Percentiles rank a stretch among this genome's conserved stretches.
Evolutionary conservation across 2,888 invertebrate species (phyloP).

Genomic region (Ophonus ardosiacus): DNA sequence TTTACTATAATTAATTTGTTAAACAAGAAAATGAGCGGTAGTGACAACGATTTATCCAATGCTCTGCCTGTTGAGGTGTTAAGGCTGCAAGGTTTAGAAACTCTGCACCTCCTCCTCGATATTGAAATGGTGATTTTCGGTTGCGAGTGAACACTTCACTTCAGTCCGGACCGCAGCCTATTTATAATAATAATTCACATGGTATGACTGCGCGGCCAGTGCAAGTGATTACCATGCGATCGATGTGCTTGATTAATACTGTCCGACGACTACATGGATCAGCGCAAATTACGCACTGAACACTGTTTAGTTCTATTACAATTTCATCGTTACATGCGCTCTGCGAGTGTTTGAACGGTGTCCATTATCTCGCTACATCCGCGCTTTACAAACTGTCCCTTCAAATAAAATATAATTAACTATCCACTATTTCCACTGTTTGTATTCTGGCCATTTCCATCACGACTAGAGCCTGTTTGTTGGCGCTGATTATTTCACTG

Average conservation of each 20-base stretch:
- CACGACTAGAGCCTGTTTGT: not conserved
- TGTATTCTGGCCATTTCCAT: slow-evolving; percentile 24
- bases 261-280: slow-evolving; percentile 60
- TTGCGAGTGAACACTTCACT: too few relatives aligned
- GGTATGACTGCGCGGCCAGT: not conserved
- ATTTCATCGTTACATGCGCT: slow-evolving; percentile 60
- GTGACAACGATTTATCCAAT: too few relatives aligned
- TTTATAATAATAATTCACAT: not conserved
- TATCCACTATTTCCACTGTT: slow-evolving; percentile 60
- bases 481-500: slow-evolving; percentile 33
- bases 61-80: too few relatives aligned
- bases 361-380: slow-evolving; percentile 56
- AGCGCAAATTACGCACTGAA: slow-evolving; percentile 63
- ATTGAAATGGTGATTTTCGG: too few relatives aligned
- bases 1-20: too few relatives aligned
- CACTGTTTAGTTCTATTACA: slow-evolving; percentile 63
- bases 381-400: slow-evolving; percentile 49
- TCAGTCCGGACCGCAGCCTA: not conserved
- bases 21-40: too few relatives aligned
- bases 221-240: slow-evolving; percentile 55
- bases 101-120: too few relatives aligned
- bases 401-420: slow-evolving; percentile 63
- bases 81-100: too few relatives aligned
- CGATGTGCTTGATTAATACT: slow-evolving; percentile 62
- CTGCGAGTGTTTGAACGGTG: slow-evolving; percentile 58